These are phyloP conservation scores for Myotis lucifugus DNA, from an alignment of 2,113 vertebrate genomes.

Conservation along the genomic window DNA sequence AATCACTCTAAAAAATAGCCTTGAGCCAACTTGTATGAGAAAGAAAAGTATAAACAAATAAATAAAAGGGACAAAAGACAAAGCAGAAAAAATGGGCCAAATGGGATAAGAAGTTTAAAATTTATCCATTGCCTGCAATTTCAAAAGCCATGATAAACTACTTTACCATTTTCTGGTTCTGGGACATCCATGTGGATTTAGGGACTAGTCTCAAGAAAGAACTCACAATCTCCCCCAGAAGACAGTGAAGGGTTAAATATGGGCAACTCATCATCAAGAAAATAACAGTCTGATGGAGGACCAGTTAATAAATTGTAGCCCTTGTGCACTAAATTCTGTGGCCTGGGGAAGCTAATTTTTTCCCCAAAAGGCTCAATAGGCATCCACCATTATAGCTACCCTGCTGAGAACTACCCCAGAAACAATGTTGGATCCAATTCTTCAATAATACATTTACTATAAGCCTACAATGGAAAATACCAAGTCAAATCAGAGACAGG, in stretches of 20 bases:
- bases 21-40: background rate
- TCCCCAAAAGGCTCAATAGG: slow-evolving; percentile 13
- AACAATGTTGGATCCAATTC: slow-evolving; percentile 45
- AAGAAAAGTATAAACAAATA: slow-evolving; percentile 64
- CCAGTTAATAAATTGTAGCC: slow-evolving; percentile 46
- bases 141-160: slow-evolving; percentile 51
- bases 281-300: background rate
- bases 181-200: background rate
- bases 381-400: background rate
- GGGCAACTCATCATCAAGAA: background rate
- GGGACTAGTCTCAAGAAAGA: background rate
- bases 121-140: slow-evolving; percentile 30
- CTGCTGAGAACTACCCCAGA: slow-evolving; percentile 55
- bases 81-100: slow-evolving; percentile 28
- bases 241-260: slow-evolving; percentile 2
- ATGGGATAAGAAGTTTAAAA: slow-evolving; percentile 49
- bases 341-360: background rate
- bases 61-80: slow-evolving; percentile 54
- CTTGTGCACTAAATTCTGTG: slow-evolving; percentile 9
- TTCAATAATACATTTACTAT: slow-evolving; percentile 57
- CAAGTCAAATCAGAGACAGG: background rate
- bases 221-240: background rate
- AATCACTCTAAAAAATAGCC: slow-evolving; percentile 50
- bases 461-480: slow-evolving; percentile 31
- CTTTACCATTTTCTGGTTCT: background rate